These are phyloP conservation scores for Drepana arcuata DNA, from an alignment of 1,140 invertebrate genomes.

Conservation along the genomic window DNA sequence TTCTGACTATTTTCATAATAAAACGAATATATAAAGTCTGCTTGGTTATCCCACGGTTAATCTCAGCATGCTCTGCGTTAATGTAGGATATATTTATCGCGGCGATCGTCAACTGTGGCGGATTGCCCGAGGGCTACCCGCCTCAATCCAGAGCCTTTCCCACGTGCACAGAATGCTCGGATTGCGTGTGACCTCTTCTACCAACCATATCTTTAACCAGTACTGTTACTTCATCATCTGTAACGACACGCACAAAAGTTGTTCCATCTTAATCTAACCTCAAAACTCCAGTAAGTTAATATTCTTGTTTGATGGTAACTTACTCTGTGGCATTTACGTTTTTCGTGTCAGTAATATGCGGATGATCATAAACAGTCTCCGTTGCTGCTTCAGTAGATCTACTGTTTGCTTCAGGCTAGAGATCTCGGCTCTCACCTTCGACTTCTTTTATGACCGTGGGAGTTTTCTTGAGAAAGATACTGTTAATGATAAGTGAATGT, in stretches of 20 bases:
- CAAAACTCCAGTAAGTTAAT: slow-evolving; percentile 25
- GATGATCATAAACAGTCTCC: slow-evolving; percentile 30
- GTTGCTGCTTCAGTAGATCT: slow-evolving; percentile 58
- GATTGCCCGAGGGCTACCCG: slow-evolving; percentile 49
- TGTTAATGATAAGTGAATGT: slow-evolving; percentile 26
- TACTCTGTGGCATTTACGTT: slow-evolving; percentile 19
- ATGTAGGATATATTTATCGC: slow-evolving; percentile 64
- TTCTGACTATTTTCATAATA: too few species aligned
- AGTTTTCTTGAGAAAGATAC: slow-evolving; percentile 33
- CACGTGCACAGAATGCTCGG: slow-evolving; percentile 64
- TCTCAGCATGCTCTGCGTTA: slow-evolving; percentile 42
- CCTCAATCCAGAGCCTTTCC: slow-evolving; percentile 48
- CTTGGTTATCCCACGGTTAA: background rate
- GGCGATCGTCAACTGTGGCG: slow-evolving; percentile 64
- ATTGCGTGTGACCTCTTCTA: slow-evolving; percentile 62
- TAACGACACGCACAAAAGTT: slow-evolving; percentile 15
- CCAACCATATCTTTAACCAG: slow-evolving; percentile 32
- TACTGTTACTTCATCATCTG: slow-evolving; percentile 23
- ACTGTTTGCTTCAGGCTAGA: slow-evolving; percentile 65
- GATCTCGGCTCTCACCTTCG: slow-evolving; percentile 52
- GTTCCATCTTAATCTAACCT: slow-evolving; percentile 6
- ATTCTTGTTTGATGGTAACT: slow-evolving; percentile 2
- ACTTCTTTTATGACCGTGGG: slow-evolving; percentile 54
- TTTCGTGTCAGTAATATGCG: slow-evolving; percentile 16
- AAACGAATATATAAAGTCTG: too few species aligned